Base-by-base conservation (phyloP, 2,888 invertebrate genomes). In the Mythimna pallens region DNA sequence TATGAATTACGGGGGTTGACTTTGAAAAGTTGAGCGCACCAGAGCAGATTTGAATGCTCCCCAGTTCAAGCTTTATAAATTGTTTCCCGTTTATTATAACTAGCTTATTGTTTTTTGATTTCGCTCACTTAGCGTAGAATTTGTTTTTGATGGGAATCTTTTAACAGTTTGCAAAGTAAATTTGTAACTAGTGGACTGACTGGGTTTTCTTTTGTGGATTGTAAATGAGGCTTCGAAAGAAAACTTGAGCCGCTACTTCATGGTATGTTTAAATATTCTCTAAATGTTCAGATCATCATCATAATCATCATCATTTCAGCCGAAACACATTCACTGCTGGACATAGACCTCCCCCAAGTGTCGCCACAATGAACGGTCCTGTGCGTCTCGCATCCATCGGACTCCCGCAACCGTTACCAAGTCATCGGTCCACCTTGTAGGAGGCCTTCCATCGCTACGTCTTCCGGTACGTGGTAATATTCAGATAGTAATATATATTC, bases 1-100 rank as follows among this genome's bases (percentile, higher is more conserved):
- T 89, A 89, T 91, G 91, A 93, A 88, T 92, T 92, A 92, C 89
- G 89, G 78, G 78, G 85, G 80, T 86, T 89, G 92, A 91, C 92
- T 91, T 91, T 90, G 91, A 91, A 90, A 92, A 93, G 90, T 91
- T 88, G 84, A 85, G 86, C 86, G 85, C 86, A 82, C 86, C 82
- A 80, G 70, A 76, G 76, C 79, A 82, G 78, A 80, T 84, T 82
- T 76, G 73, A 86, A 86, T 82, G 76, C 68, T 70, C 81, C 76
- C 73, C 76, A 79, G 89, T 89, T 89, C 87, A 85, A 87, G 86
- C 87, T 89, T 90, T 87, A 89, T 90, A 87, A 90, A 91, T 87
- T 86, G 87, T 85, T 88, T 86, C 86, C 85, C 83, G 86, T 90
- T 90, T 88, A 87, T 87, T 86, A 86, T 81, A 85, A 81, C 77